Percentiles rank a stretch among this genome's conserved stretches.
Evolutionary conservation across 1,140 invertebrate genomes (phyloP).

Genomic region (Bombus sibiricus): DNA sequence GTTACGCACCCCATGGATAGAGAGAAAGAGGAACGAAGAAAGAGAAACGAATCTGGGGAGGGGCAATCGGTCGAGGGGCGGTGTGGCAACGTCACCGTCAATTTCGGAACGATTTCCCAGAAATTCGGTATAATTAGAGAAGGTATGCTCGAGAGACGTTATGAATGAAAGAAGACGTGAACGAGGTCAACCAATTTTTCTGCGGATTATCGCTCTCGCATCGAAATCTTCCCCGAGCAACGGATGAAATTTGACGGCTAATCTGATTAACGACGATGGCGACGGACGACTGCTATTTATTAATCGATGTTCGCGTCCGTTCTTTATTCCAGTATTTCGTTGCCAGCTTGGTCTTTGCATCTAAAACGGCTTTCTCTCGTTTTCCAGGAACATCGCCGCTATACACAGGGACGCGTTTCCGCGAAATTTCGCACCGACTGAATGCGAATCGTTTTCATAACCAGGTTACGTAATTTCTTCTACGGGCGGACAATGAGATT

Average conservation of each 20-base stretch:
- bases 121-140: slow-evolving; percentile 4
- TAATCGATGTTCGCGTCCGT: not conserved
- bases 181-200: not conserved
- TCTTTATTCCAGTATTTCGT: not conserved
- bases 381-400: not conserved
- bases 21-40: slow-evolving; percentile 17
- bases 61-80: not conserved
- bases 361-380: not conserved
- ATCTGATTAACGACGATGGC: not conserved
- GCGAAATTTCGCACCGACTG: slow-evolving; percentile 35
- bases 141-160: not conserved
- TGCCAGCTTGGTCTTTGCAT: too few relatives aligned
- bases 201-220: not conserved
- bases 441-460: slow-evolving; percentile 39
- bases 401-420: not conserved
- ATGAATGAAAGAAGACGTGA: not conserved
- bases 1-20: slow-evolving; percentile 54
- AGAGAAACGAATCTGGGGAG: not conserved
- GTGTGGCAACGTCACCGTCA: not conserved
- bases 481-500: slow-evolving; percentile 5
- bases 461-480: slow-evolving; percentile 33
- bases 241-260: not conserved
- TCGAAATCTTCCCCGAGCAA: not conserved
- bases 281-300: not conserved
- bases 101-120: not conserved